These are phyloP conservation scores for Spodoptera exigua DNA, from an alignment of 2,888 invertebrate species.

Conservation along the genomic window DNA sequence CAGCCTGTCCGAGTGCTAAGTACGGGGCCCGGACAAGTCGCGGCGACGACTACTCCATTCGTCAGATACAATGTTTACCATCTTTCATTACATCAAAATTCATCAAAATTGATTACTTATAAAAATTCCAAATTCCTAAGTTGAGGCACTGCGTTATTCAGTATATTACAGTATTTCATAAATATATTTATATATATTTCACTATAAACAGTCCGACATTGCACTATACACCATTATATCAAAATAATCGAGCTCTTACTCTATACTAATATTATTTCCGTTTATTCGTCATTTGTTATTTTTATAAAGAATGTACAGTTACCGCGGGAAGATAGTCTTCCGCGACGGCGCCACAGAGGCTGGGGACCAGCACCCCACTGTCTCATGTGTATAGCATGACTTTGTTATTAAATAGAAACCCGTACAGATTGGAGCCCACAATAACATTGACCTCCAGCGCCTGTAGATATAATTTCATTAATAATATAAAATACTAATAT, in stretches of 20 bases:
- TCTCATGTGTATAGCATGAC: slow-evolving; percentile 27
- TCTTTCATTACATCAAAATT: slow-evolving; percentile 21
- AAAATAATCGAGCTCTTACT: slow-evolving; percentile 55
- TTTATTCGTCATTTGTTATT: slow-evolving; percentile 59
- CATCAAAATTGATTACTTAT: slow-evolving; percentile 19
- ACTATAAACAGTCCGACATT: slow-evolving; percentile 25
- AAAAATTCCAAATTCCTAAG: slow-evolving; percentile 43
- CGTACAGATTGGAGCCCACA: slow-evolving; percentile 33
- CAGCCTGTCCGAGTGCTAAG: no score
- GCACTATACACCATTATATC: slow-evolving; percentile 52
- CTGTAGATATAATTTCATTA: no score
- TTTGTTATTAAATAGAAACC: slow-evolving; percentile 25
- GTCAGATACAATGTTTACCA: slow-evolving; percentile 26
- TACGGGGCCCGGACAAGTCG: no score
- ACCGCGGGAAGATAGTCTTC: slow-evolving; percentile 6
- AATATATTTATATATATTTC: slow-evolving; percentile 17
- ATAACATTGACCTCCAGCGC: slow-evolving; percentile 9
- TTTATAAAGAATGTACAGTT: slow-evolving; percentile 57
- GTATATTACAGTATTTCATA: slow-evolving; percentile 32
- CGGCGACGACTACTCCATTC: neutral
- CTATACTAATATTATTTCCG: slow-evolving; percentile 48
- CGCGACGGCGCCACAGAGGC: slow-evolving; percentile 32
- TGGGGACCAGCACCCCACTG: slow-evolving; percentile 13
- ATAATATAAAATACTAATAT: slow-evolving; percentile 27
- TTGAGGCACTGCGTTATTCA: slow-evolving; percentile 55